Evolutionary conservation across 2,888 invertebrate genomes (phyloP).

Genomic region (Chironomus riparius): DNA sequence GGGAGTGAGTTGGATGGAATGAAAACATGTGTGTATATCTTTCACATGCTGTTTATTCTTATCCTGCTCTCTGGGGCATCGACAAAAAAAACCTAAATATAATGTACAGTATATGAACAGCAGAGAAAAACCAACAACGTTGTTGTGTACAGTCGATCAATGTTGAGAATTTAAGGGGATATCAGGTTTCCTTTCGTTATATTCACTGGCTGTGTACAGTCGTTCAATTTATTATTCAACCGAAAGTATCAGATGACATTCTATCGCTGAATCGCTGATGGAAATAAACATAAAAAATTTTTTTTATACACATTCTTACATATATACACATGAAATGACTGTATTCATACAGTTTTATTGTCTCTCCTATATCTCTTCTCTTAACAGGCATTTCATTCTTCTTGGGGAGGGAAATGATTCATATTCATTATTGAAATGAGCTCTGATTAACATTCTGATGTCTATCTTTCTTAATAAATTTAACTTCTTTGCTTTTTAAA

Average conservation of each 20-base stretch:
- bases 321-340: not conserved
- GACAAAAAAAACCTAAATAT: constrained; percentile 25
- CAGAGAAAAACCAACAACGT: constrained; percentile 24
- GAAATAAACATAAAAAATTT: constrained; percentile 25
- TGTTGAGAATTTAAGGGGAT: constrained; percentile 27
- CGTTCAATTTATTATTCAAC: constrained; percentile 24
- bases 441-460: constrained; percentile 1
- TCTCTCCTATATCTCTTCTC: not conserved
- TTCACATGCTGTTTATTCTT: constrained; percentile 19
- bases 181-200: constrained; percentile 27
- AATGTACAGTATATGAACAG: constrained; percentile 24
- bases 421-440: constrained; percentile 16
- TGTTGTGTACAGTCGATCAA: constrained; percentile 27
- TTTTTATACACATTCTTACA: constrained; percentile 14
- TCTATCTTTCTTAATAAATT: not conserved
- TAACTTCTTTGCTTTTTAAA: not conserved
- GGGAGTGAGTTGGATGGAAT: not conserved
- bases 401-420: not conserved
- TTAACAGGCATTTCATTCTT: not conserved
- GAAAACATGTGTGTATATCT: not conserved
- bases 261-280: constrained; percentile 25
- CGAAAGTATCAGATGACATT: constrained; percentile 26
- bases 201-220: constrained; percentile 23
- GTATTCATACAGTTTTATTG: not conserved
- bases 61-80: constrained; percentile 8